Evolutionary conservation across 2,888 invertebrate species (phyloP), one percentile per base, ranked within the genome.

Genomic region (Ochropleura plecta): DNA sequence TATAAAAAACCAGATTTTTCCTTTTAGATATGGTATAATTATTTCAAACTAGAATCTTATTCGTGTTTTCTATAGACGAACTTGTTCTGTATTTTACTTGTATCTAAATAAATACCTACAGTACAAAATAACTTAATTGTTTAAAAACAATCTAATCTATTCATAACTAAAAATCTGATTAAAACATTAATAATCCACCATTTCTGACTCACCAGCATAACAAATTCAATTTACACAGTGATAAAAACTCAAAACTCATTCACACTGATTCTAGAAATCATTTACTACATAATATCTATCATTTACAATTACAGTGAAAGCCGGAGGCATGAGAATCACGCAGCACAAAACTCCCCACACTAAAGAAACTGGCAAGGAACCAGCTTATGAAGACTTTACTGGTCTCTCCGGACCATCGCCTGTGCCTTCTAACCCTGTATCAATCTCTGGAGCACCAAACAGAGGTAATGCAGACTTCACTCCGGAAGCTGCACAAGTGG

Each of bases 251-350:
- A 48, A 53, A 14, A 51, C 64, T 40, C 1, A 30, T 60, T 65
- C 7, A 20, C 2, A n/a, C 5, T 0, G 0, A 62, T 5, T 49
- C 5, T 0, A 8, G 16, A 68, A 59, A 18, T n/a, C 42, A 7
- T 42, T 51, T 12, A 46, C 18, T 40, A 59, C 18, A 48, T 51
- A 9, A 44, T 68, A n/a, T 46, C 9, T 10, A 49, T 44, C 1
- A 20, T 68, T 64, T 66, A 30, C n/a, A 44, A 60, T 78, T 71
- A 70, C 94, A 99, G 99, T 98, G 5, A 99, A 99, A 97, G 99
- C 98, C 75, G 99, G 99, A 69, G 98, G 99, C 4, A 99, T 98
- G 98, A 97, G 99, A 86, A 98, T 99, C 90, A 98, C 98, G 18
- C 99, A 99, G 90, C 98, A 99, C 91, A 99, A 99, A 94, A 94